phyloP scores from a whole-genome alignment of 2,888 invertebrate genomes.

The Morpho helenor region DNA sequence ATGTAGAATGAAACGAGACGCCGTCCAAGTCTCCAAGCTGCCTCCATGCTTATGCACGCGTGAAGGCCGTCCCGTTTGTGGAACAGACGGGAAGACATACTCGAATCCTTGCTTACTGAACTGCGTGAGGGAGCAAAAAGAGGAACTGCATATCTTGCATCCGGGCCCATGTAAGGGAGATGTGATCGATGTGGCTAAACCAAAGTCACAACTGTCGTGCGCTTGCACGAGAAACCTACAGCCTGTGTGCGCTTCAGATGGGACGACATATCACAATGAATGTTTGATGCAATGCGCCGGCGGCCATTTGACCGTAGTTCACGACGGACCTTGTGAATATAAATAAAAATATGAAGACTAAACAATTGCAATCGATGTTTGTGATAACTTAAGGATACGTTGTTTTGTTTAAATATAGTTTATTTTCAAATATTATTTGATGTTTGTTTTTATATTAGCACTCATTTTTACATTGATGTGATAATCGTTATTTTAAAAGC shows the following conservation, averaged over 20 bases:
- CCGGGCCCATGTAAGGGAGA: slow-evolving; percentile 25
- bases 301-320: slow-evolving; percentile 20
- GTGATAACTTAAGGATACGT: no score
- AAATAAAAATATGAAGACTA: neutral
- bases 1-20: slow-evolving; percentile 4
- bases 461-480: no score
- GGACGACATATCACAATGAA: slow-evolving; percentile 83
- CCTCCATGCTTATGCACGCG: slow-evolving; percentile 31
- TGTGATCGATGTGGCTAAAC: neutral
- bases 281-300: slow-evolving; percentile 79
- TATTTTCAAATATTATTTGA: no score
- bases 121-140: slow-evolving; percentile 32
- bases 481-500: no score
- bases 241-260: slow-evolving; percentile 85
- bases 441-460: no score
- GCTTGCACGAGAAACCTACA: slow-evolving; percentile 32
- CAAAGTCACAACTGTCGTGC: slow-evolving; percentile 22
- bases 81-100: slow-evolving; percentile 30
- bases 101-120: slow-evolving; percentile 36
- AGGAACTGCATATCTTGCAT: slow-evolving; percentile 25
- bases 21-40: neutral
- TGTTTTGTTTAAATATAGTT: no score
- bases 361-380: no score
- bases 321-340: slow-evolving; percentile 24
- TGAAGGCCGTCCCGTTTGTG: slow-evolving; percentile 24